These are phyloP conservation scores for Balaenoptera acutorostrata DNA, from an alignment of 2,113 vertebrate species.

Conservation along the genomic window DNA sequence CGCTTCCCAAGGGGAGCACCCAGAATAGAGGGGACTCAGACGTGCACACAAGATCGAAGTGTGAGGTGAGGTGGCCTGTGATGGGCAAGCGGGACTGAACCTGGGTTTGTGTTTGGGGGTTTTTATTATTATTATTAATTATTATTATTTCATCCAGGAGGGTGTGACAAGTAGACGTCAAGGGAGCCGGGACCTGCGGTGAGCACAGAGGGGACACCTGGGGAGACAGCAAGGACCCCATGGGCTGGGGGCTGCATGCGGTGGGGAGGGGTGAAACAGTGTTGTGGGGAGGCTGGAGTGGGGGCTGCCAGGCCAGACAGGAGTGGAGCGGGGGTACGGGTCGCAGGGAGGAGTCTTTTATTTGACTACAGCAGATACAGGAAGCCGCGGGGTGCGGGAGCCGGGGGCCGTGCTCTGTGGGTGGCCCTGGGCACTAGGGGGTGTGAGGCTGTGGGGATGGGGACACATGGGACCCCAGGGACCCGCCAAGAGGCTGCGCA, in stretches of 20 bases:
- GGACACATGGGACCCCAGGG: background rate
- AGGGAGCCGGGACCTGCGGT: no score
- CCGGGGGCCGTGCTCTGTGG: background rate
- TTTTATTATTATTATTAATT: no score
- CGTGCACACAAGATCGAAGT: accelerated
- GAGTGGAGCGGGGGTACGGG: background rate
- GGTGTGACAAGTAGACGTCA: background rate
- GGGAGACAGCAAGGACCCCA: background rate
- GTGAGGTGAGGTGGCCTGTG: background rate
- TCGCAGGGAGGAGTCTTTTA: no score
- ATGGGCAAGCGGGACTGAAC: background rate
- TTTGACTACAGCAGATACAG: background rate
- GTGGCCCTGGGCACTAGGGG: background rate
- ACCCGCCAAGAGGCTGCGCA: background rate
- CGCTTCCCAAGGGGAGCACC: background rate
- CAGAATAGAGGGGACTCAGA: no score
- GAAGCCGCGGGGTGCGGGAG: background rate
- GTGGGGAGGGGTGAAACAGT: no score
- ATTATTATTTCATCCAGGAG: background rate
- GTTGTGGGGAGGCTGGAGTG: no score
- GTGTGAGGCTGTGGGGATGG: background rate
- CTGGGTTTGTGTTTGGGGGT: background rate
- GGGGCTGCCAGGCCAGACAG: no score
- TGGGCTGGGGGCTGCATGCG: accelerated
- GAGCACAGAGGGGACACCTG: no score